Conservation (phyloP, 1,140 invertebrate species). For the Teleogryllus occipitalis region DNA sequence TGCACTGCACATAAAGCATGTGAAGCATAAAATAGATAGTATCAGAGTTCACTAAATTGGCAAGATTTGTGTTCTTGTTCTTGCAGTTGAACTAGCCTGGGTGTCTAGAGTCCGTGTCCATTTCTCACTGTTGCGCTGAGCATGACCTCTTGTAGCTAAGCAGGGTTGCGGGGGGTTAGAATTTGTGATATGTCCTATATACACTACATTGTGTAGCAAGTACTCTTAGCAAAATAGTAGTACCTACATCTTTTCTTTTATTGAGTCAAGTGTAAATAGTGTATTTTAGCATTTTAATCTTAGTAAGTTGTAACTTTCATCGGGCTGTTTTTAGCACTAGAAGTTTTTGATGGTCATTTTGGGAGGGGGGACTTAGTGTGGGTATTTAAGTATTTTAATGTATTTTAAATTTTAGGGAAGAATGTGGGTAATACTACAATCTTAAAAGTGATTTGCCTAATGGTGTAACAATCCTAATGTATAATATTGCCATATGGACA, state of each 20-base stretch:
- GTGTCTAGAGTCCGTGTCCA: not conserved
- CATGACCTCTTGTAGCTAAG: not conserved
- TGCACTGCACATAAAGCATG: not conserved
- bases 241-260: slow-evolving; percentile 1
- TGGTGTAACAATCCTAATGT: slow-evolving; percentile 4
- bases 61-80: not conserved
- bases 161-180: not conserved
- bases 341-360: not conserved
- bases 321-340: not conserved
- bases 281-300: slow-evolving; percentile 2
- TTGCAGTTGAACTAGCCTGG: not conserved
- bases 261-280: not conserved
- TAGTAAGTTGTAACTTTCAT: not conserved
- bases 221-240: not conserved
- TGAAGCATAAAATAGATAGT: not conserved
- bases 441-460: slow-evolving; percentile 1
- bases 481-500: slow-evolving; percentile 5
- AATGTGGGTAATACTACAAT: not conserved
- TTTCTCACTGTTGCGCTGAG: not conserved
- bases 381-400: slow-evolving; percentile 1
- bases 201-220: not conserved
- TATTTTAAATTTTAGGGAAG: not conserved
- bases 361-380: not conserved
- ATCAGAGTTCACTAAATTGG: not conserved
- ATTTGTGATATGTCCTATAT: slow-evolving; percentile 2